These are phyloP conservation scores for Protophormia terraenovae DNA, from an alignment of 2,888 invertebrate species.

Conservation along the genomic window DNA sequence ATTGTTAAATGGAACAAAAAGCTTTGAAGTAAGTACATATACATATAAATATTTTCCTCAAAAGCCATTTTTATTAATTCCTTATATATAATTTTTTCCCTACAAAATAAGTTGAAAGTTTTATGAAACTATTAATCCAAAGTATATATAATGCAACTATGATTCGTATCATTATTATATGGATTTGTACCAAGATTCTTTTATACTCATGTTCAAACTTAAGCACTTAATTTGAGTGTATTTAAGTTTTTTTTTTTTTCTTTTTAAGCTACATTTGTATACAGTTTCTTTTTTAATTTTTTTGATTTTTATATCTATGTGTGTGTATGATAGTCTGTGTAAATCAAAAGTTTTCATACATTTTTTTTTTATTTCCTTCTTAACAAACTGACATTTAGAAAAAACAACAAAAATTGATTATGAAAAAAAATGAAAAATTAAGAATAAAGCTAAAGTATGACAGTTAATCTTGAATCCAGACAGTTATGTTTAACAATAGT, in stretches of 20 bases:
- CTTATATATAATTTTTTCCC: too few species aligned
- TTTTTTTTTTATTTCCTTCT: conserved; percentile 13
- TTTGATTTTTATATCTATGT: not conserved
- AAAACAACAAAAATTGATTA: not conserved
- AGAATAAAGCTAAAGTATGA: conserved; percentile 5
- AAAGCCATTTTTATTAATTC: too few species aligned
- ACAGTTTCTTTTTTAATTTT: not conserved
- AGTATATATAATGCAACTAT: not conserved
- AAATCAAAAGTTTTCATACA: conserved; percentile 44
- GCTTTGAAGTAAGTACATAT: too few species aligned
- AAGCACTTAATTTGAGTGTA: conserved; percentile 7
- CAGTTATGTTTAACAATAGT: conserved; percentile 38
- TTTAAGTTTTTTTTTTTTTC: not conserved
- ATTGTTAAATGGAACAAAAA: too few species aligned
- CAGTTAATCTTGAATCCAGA: conserved; percentile 31
- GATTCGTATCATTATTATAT: not conserved
- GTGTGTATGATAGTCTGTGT: not conserved
- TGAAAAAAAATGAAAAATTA: not conserved
- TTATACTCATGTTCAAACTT: not conserved
- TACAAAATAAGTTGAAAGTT: not conserved
- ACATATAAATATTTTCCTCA: too few species aligned
- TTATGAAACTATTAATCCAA: not conserved
- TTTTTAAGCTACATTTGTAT: not conserved
- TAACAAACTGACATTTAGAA: conserved; percentile 23
- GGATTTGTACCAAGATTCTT: not conserved